These are phyloP conservation scores for Speoplatyrhinus poulsoni DNA, from an alignment of 2,113 vertebrate genomes.

Conservation along the genomic window DNA sequence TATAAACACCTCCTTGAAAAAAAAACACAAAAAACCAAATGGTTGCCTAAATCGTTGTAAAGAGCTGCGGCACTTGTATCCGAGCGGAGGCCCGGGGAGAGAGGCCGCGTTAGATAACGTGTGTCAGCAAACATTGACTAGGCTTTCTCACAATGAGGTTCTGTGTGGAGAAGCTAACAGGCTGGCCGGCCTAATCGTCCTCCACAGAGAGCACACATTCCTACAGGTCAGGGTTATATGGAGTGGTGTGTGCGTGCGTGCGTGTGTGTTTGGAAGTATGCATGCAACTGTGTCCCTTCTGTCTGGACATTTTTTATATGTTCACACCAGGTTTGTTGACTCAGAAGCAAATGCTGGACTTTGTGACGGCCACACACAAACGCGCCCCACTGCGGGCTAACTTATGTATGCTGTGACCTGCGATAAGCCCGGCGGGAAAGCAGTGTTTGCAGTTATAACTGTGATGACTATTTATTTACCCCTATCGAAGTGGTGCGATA, in stretches of 20 bases:
- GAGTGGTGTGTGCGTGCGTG: conserved; percentile 34
- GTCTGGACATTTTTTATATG: conserved; percentile 44
- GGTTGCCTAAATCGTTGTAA: conserved; percentile 68
- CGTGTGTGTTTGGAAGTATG: conserved; percentile 15
- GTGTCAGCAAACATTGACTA: conserved; percentile 76
- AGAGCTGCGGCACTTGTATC: conserved; percentile 62
- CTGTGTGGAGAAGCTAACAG: conserved; percentile 60
- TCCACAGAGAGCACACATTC: conserved; percentile 65
- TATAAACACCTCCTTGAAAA: conserved; percentile 66
- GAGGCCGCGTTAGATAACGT: conserved; percentile 64
- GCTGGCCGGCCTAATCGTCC: conserved; percentile 58
- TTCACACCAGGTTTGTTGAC: conserved; percentile 22
- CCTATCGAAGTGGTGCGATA: conserved; percentile 63
- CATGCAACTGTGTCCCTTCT: background rate
- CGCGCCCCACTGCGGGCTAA: conserved; percentile 24
- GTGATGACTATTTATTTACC: conserved; percentile 75
- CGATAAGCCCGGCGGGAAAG: conserved; percentile 62
- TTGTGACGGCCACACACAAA: conserved; percentile 32
- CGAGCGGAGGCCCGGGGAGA: conserved; percentile 48
- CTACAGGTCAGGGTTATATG: conserved; percentile 63
- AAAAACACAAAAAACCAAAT: conserved; percentile 49
- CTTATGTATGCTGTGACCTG: conserved; percentile 70
- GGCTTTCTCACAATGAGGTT: conserved; percentile 75
- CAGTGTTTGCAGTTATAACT: conserved; percentile 71
- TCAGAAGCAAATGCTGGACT: conserved; percentile 44